Percentiles rank a stretch among this genome's conserved stretches.
Evolutionary conservation across 1,140 invertebrate genomes (phyloP).

Genomic region (Globodera rostochiensis): DNA sequence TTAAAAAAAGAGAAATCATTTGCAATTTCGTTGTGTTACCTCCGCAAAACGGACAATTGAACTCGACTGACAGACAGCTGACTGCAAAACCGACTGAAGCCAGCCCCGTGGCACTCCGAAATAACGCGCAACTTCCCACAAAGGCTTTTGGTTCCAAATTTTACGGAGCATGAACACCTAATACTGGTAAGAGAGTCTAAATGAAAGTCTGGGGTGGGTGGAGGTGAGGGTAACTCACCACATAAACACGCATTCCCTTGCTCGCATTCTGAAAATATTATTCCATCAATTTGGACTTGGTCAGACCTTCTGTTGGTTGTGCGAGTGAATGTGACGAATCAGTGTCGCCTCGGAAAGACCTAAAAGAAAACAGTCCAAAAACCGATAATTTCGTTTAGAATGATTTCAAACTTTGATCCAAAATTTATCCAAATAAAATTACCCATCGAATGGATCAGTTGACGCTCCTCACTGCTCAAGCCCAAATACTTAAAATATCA

Average conservation of each 20-base stretch:
- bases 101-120: conserved; percentile 46
- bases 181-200: neutral
- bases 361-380: conserved; percentile 1
- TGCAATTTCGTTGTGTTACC: conserved; percentile 8
- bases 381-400: neutral
- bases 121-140: conserved; percentile 39
- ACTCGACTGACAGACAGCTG: conserved; percentile 27
- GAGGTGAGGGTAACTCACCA: neutral
- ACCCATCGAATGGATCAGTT: conserved; percentile 35
- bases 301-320: conserved; percentile 17
- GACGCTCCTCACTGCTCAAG: conserved; percentile 32
- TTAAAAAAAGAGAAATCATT: conserved; percentile 36
- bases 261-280: conserved; percentile 35
- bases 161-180: conserved; percentile 37
- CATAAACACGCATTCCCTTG: conserved; percentile 36
- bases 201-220: neutral
- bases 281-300: neutral
- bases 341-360: conserved; percentile 11
- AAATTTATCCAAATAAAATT: conserved; percentile 9
- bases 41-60: conserved; percentile 44
- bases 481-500: conserved; percentile 30
- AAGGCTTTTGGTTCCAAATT: conserved; percentile 33
- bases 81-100: conserved; percentile 39
- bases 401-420: neutral
- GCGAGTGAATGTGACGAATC: conserved; percentile 5